phyloP scores from a whole-genome alignment of 2,888 invertebrate genomes.

The Scaptomyza parva region DNA sequence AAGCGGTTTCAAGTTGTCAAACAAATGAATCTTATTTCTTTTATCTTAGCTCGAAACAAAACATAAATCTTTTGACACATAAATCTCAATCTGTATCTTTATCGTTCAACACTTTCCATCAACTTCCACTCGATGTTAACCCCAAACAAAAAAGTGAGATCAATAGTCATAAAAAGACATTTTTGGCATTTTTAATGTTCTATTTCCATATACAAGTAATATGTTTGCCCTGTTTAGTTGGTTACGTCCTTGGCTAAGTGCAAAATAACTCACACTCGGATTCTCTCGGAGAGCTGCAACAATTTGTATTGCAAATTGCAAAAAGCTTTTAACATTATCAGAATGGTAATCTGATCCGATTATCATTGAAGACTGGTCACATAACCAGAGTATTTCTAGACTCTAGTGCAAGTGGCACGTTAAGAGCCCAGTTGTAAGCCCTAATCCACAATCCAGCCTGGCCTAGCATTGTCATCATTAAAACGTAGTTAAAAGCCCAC shows the following conservation, averaged over 20 bases:
- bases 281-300: constrained; percentile 60
- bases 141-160: neutral
- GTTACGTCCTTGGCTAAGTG: constrained; percentile 58
- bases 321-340: constrained; percentile 79
- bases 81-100: constrained; percentile 14
- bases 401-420: constrained; percentile 19
- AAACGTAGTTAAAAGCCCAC: constrained; percentile 72
- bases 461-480: constrained; percentile 71
- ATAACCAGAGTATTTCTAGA: constrained; percentile 42
- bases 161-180: constrained; percentile 33
- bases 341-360: constrained; percentile 76
- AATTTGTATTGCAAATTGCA: constrained; percentile 78
- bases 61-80: constrained; percentile 17
- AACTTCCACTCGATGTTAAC: neutral
- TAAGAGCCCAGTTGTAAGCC: constrained; percentile 49
- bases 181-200: constrained; percentile 41
- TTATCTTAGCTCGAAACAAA: neutral
- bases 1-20: neutral
- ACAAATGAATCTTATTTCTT: neutral
- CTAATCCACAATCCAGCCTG: constrained; percentile 70
- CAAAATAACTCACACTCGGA: constrained; percentile 43
- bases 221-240: neutral
- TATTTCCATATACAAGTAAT: constrained; percentile 34
- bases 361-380: constrained; percentile 76
- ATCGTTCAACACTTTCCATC: constrained; percentile 14